Conservation (phyloP, 2,888 invertebrate species). For the Eupithecia abbreviata region DNA sequence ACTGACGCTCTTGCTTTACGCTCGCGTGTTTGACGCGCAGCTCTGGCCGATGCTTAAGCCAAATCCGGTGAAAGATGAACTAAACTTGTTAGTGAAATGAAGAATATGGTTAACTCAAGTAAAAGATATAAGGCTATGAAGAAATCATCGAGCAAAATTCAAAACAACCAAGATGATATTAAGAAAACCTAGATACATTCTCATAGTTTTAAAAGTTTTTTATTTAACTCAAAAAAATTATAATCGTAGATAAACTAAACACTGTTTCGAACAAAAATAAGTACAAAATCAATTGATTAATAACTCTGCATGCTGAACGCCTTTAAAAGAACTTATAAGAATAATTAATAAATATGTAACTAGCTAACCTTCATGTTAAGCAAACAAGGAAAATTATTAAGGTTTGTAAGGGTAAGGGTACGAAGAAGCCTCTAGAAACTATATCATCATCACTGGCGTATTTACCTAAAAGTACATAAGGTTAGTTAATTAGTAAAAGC, state of each 20-base stretch:
- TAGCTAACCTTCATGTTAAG: neutral
- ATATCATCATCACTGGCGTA: neutral
- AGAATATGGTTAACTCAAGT: neutral
- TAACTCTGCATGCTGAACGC: too few relatives aligned
- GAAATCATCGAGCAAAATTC: neutral
- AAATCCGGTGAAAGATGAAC: neutral
- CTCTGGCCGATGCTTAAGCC: neutral
- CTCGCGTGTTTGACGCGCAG: too few relatives aligned
- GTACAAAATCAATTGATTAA: too few relatives aligned
- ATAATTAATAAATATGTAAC: neutral
- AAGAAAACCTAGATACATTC: neutral
- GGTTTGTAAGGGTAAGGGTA: neutral
- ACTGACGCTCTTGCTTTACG: too few relatives aligned
- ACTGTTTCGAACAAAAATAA: too few relatives aligned
- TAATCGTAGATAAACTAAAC: too few relatives aligned
- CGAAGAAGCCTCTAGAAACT: neutral
- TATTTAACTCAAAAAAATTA: too few relatives aligned
- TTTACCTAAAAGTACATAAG: too few relatives aligned
- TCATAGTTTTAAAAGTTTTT: too few relatives aligned
- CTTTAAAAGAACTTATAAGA: too few relatives aligned
- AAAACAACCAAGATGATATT: neutral
- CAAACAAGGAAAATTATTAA: neutral
- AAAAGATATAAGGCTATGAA: neutral
- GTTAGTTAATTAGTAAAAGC: neutral
- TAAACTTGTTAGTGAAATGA: neutral